A percentile compares a stretch with the other conserved stretches of the same genome.
Evolutionary conservation across 1,140 invertebrate genomes (phyloP).

Genomic region (Adoxophyes honmai): DNA sequence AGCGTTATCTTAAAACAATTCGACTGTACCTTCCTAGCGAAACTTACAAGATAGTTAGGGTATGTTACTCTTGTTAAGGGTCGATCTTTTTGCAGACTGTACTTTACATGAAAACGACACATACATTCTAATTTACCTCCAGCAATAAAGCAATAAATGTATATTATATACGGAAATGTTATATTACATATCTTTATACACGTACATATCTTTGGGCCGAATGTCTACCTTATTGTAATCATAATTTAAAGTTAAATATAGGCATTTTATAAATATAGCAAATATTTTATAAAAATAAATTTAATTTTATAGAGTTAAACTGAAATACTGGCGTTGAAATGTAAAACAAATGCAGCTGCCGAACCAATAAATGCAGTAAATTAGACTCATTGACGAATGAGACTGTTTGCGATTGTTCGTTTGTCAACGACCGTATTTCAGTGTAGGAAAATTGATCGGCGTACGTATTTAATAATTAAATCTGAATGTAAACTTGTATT

Average conservation of each 20-base stretch:
- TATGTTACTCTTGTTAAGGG: conserved; percentile 1
- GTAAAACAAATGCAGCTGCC: not conserved
- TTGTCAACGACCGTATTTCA: conserved; percentile 7
- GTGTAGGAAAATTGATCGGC: conserved; percentile 9
- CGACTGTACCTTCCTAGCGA: conserved; percentile 3
- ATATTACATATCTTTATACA: conserved; percentile 15
- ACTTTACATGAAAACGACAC: conserved; percentile 8
- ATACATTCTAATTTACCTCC: conserved; percentile 11
- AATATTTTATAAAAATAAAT: conserved; percentile 15
- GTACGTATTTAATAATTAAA: conserved; percentile 15
- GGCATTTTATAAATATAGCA: conserved; percentile 14
- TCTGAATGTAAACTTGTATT: conserved; percentile 15
- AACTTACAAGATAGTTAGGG: conserved; percentile 1
- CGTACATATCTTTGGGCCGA: conserved; percentile 12
- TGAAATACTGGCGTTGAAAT: conserved; percentile 9
- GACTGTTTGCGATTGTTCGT: not conserved
- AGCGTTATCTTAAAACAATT: not conserved
- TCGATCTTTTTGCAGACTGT: conserved; percentile 11
- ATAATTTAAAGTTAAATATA: conserved; percentile 13
- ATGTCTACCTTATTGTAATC: conserved; percentile 14
- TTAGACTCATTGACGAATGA: no score
- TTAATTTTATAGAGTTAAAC: conserved; percentile 15
- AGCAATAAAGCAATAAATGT: conserved; percentile 14
- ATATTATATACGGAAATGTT: conserved; percentile 12
- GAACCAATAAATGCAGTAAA: no score